phyloP scores from a whole-genome alignment of 2,797 vertebrate species.

The Smutsia gigantea region DNA sequence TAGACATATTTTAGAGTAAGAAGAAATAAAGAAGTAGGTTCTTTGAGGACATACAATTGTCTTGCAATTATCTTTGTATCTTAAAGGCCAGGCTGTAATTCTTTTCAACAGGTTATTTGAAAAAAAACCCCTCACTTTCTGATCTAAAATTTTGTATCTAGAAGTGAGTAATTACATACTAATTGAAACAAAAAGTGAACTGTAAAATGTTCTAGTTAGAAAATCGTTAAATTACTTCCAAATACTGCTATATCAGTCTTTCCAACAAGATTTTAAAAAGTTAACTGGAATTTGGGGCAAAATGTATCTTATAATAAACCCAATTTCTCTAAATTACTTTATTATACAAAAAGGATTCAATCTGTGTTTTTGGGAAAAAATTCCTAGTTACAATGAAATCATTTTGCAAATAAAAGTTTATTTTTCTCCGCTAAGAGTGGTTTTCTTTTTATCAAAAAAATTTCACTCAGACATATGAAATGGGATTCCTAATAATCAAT shows the following conservation, averaged over 20 bases:
- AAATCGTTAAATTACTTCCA: not conserved
- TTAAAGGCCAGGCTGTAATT: not conserved
- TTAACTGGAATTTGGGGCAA: not conserved
- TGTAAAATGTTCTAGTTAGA: conserved; percentile 18
- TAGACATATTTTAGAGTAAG: not conserved
- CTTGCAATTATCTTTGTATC: not conserved
- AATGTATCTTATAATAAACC: not conserved
- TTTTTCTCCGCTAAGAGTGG: not conserved
- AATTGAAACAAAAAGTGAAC: conserved; percentile 18
- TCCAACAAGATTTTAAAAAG: not conserved
- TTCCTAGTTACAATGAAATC: conserved; percentile 20
- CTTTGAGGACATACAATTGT: not conserved
- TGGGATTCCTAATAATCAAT: not conserved
- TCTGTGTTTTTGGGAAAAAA: not conserved
- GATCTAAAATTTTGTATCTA: conserved; percentile 25
- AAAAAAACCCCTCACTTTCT: not conserved
- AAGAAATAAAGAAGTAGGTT: not conserved
- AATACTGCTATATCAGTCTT: not conserved
- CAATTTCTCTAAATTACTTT: conserved; percentile 33
- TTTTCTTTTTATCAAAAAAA: not conserved
- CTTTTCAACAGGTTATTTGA: not conserved
- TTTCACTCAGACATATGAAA: conserved; percentile 4
- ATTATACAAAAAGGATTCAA: not conserved
- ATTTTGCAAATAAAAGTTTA: not conserved
- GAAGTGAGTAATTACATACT: not conserved